Evolutionary conservation across 1,140 invertebrate genomes (phyloP), one percentile per base, ranked within the genome.

Genomic region (Pteromalus puparum): DNA sequence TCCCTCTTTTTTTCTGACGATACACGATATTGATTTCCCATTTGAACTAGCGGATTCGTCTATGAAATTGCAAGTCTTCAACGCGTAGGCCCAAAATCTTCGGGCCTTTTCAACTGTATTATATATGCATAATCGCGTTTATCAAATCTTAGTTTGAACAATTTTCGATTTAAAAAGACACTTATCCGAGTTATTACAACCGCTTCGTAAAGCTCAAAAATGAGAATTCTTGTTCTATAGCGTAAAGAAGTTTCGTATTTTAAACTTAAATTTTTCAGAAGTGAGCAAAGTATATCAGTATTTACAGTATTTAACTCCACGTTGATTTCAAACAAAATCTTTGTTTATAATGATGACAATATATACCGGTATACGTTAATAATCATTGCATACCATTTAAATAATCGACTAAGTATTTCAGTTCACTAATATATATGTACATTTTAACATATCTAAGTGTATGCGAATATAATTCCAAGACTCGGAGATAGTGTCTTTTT

Each of bases 21-120:
- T 61, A n/a, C 53, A 6, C 53, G 53, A 21, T n/a, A 61, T 61
- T n/a, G 53, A 61, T 61, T 61, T 61, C 5, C 18, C 53, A 61
- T 61, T 61, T 61, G 21, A 15, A 61, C 53, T 61, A 61, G 53
- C 21, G 53, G 53, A 61, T 61, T 61, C 53, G 15, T 4, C 21
- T n/a, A 61, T 18, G 18, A 21, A 61, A 61, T 61, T n/a, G 53
- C 53, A 61, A 61, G 13, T 34, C n/a, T 34, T 38, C 30, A 28
- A 73, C 72, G 30, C 30, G 34, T 73, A 73, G 72, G 72, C 72
- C 72, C 12, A 73, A 73, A 34, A 34, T 34, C 34, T 38, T 73
- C 72, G 30, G 34, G 72, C 68, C 68, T 70, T 70, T 70, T 30
- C 5, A 28, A 28, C 34, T 73, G 28, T 73, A 21, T 73, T 73